Evolutionary conservation across 92 coral and sea anemone genomes (phyloP).

Genomic region (Epizoanthus scotinus): DNA sequence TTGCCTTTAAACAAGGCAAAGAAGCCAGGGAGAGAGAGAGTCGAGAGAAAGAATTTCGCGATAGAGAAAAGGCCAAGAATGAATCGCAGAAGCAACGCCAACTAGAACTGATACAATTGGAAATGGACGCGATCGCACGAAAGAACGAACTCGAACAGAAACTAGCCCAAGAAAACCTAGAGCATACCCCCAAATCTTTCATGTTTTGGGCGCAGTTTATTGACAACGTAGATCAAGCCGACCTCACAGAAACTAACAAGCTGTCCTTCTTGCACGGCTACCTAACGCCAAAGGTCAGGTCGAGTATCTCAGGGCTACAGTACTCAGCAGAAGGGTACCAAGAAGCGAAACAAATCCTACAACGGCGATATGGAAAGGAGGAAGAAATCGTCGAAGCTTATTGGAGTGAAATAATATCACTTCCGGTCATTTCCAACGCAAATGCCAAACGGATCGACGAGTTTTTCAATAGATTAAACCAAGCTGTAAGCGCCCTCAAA

Average conservation of each 20-base stretch:
- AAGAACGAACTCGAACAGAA: not conserved
- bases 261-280: conserved; percentile 16
- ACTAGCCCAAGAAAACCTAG: not conserved
- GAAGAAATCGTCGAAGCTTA: conserved; percentile 15
- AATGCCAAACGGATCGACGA: conserved; percentile 21
- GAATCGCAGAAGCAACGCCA: not conserved
- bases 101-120: not conserved
- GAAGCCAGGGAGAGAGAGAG: not conserved
- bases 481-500: conserved; percentile 24
- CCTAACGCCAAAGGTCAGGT: not conserved
- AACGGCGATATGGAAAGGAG: conserved; percentile 4
- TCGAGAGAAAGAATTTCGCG: not conserved
- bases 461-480: conserved; percentile 25
- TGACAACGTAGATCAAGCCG: not conserved
- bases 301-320: too few species aligned
- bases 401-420: conserved; percentile 27
- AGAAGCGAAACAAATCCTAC: conserved; percentile 29
- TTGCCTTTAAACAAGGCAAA: not conserved
- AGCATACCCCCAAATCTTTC: not conserved
- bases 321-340: conserved; percentile 25
- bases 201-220: not conserved
- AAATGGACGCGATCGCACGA: not conserved
- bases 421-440: conserved; percentile 25
- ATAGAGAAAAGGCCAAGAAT: conserved; percentile 2
- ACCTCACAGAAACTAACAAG: conserved; percentile 7